Base-by-base conservation (phyloP, 2,797 vertebrate genomes). In the Karalla daura region DNA sequence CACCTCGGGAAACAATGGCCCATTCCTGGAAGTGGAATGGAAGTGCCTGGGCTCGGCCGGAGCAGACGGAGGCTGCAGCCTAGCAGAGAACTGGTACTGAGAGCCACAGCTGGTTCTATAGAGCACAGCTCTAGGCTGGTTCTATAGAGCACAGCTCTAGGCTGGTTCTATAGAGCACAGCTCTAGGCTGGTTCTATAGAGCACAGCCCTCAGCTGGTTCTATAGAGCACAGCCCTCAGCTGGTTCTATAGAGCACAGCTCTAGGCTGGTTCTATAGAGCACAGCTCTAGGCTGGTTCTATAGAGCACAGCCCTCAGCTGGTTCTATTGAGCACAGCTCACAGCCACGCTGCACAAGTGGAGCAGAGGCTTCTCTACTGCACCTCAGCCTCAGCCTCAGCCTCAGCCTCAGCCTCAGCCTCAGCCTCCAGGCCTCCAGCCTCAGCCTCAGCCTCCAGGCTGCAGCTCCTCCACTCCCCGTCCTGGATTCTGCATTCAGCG, bases 121-220 rank as follows among this genome's bases (percentile, higher is more conserved):
- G 36, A 30, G 73, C 54, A 39, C 54, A 62, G 74, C 71, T 45
- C 74, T 51, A 12, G 30, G 39, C 83, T 88, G 91, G 66, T 84
- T 88, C 56, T 63, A 81, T 87, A 76, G 36, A 30, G 73, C 54
- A 39, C 54, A 62, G 74, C 71, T 45, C 74, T 51, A 12, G 30
- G 89, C 83, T 88, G 91, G 66, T 84, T 88, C 56, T 63, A 81
- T 87, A 76, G 36, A 30, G 73, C 54, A 39, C 54, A 62, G 74
- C 71, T 45, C 74, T 51, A 12, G 30, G 39, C n/a, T n/a, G n/a
- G n/a, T n/a, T n/a, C n/a, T n/a, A n/a, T n/a, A n/a, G n/a, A n/a
- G n/a, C n/a, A n/a, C n/a, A n/a, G n/a, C n/a, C 74, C 87, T 80
- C 91, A 92, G 89, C 83, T 88, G 91, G 66, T 84, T 88, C 56